Conservation (phyloP, 2,888 invertebrate species). For the Crossocerus cetratus region DNA sequence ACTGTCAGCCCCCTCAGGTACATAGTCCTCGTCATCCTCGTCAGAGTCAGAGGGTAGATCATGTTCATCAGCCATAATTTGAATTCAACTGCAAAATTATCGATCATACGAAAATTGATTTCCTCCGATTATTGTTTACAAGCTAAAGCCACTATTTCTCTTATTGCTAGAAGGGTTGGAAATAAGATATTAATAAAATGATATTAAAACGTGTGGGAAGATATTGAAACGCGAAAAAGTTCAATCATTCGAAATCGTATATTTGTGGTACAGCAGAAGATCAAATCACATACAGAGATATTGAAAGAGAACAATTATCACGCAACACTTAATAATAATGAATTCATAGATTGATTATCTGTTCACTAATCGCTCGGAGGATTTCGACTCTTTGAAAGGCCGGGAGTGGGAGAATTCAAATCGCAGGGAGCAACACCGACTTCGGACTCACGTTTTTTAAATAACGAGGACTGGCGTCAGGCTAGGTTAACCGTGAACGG, state of each 20-base stretch:
- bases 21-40: conserved; percentile 88
- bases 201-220: too few species aligned
- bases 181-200: too few species aligned
- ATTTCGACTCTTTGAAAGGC: not conserved
- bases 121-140: not conserved
- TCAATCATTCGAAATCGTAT: too few species aligned
- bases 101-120: not conserved
- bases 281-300: too few species aligned
- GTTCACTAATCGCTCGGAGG: conserved; percentile 33
- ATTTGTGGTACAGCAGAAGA: too few species aligned
- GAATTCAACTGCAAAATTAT: conserved; percentile 2
- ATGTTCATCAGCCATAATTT: conserved; percentile 74
- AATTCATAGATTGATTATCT: too few species aligned
- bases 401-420: not conserved
- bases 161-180: too few species aligned
- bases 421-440: not conserved
- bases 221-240: too few species aligned
- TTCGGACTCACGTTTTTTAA: conserved; percentile 39
- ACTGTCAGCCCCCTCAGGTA: conserved; percentile 81
- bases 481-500: conserved; percentile 29
- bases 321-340: too few species aligned
- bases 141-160: too few species aligned
- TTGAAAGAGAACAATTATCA: too few species aligned
- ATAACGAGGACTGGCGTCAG: conserved; percentile 16
- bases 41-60: conserved; percentile 83